These are phyloP conservation scores for Agriopis marginaria DNA, from an alignment of 2,888 invertebrate genomes.

Conservation along the genomic window DNA sequence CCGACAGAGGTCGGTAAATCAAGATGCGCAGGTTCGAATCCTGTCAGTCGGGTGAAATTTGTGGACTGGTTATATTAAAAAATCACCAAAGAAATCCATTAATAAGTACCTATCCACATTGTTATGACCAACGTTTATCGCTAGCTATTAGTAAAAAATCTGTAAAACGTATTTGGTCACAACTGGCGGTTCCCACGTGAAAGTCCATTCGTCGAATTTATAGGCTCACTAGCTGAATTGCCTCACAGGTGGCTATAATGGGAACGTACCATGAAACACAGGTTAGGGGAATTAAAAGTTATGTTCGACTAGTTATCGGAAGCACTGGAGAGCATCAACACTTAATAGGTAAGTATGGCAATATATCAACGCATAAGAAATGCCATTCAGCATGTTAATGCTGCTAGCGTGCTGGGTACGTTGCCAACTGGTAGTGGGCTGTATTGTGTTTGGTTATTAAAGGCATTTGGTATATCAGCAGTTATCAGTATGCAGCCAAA, in stretches of 20 bases:
- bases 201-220: constrained; percentile 66
- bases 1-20: too few relatives aligned
- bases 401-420: too few relatives aligned
- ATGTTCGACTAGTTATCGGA: constrained; percentile 21
- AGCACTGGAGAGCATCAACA: not conserved
- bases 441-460: too few relatives aligned
- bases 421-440: too few relatives aligned
- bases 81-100: constrained; percentile 38
- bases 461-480: too few relatives aligned
- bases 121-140: constrained; percentile 35
- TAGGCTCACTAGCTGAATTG: constrained; percentile 66
- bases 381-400: too few relatives aligned
- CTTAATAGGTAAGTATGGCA: not conserved
- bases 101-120: constrained; percentile 6
- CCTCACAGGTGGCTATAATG: constrained; percentile 72
- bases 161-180: constrained; percentile 48
- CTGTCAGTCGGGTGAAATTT: too few relatives aligned
- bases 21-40: too few relatives aligned
- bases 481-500: too few relatives aligned
- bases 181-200: constrained; percentile 67
- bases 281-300: constrained; percentile 48
- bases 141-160: constrained; percentile 40
- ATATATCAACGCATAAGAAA: too few relatives aligned
- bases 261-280: constrained; percentile 48
- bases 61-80: too few relatives aligned